Evolutionary conservation across 2,113 vertebrate species (phyloP).

Genomic region (Trochalopteron elliotii): DNA sequence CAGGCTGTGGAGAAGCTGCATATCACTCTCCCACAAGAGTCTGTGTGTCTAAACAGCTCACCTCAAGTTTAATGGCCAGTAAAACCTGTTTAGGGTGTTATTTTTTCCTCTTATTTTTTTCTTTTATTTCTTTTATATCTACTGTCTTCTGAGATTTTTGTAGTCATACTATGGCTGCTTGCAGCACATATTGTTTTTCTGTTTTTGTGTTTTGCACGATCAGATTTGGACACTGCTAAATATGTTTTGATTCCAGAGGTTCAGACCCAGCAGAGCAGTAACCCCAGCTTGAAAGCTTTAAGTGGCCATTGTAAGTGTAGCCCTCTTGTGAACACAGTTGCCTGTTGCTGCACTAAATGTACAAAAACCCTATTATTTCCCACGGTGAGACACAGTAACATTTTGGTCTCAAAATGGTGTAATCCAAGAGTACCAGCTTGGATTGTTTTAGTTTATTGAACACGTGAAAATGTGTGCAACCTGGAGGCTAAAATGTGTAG

Average conservation of each 20-base stretch:
- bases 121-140: background rate
- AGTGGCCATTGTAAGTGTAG: background rate
- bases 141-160: background rate
- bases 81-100: background rate
- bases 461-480: constrained; percentile 61
- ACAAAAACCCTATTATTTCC: constrained; percentile 69
- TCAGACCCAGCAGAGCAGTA: background rate
- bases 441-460: constrained; percentile 70
- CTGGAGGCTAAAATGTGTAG: constrained; percentile 14
- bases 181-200: background rate
- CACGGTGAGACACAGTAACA: constrained; percentile 49
- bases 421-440: constrained; percentile 67
- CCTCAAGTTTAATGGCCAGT: constrained; percentile 16
- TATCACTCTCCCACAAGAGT: background rate
- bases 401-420: constrained; percentile 50
- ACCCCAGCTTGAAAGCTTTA: background rate
- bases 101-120: background rate
- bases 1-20: background rate
- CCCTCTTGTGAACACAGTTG: constrained; percentile 45
- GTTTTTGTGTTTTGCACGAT: background rate
- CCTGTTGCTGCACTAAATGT: constrained; percentile 57
- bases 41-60: background rate
- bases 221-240: background rate
- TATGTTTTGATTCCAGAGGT: background rate
- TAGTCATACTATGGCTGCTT: accelerated